Evolutionary conservation across 2,888 invertebrate genomes (phyloP), one percentile per base, ranked within the genome.

Genomic region (Piscicola geometra): DNA sequence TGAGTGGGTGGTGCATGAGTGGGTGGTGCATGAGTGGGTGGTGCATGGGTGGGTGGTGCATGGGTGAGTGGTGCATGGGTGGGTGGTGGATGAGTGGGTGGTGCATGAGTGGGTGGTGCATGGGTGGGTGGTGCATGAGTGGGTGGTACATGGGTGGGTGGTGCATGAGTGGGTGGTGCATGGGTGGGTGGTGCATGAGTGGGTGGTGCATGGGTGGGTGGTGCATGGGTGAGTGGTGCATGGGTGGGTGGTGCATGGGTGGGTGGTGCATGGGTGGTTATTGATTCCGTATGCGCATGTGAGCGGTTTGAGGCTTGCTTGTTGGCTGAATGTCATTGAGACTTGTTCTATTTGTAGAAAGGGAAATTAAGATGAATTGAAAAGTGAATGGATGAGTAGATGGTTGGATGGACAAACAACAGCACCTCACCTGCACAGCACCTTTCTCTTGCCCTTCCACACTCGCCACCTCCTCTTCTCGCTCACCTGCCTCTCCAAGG

Each of bases 361-460:
- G 5, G 41, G 41, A 41, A 9, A 15, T 5, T 9, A 9, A 15
- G 41, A 41, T 41, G 41, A 15, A 41, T 41, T 5, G 41, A 41
- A 9, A 41, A 15, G 15, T 41, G 41, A 9, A 41, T 41, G 41
- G 15, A 41, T 41, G 41, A 56, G n/a, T 56, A 21, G 25, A 56
- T 56, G 25, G 25, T 15, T 56, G n/a, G 25, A 56, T 3, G 21
- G n/a, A 15, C 50, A 47, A 47, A 47, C 50, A 47, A 47, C 50
- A 47, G 9, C 21, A n/a, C 15, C n/a, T 18, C 21, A 21, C 21
- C 25, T 35, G 30, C n/a, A 33, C 18, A 84, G 93, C 83, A 95
- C 98, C 71, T 99, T 99, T 88, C 88, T 98, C 81, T 93, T 99
- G 84, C 96, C 98, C 75, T 99, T 99, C 87, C 96, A 97, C 86